These are phyloP conservation scores for Mormyrops attenuatus DNA, from an alignment of 2,797 vertebrate genomes.

Conservation along the genomic window DNA sequence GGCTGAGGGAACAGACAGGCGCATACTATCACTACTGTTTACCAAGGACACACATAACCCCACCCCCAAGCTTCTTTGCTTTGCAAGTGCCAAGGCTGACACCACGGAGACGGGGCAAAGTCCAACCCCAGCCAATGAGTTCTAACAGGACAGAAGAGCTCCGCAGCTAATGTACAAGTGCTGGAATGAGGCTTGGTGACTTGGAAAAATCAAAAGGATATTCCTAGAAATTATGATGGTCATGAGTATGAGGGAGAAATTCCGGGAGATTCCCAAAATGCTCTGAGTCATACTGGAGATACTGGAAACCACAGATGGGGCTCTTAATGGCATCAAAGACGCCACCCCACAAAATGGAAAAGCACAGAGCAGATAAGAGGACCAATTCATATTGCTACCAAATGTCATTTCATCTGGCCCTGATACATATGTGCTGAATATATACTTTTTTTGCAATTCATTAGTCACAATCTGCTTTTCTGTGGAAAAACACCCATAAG, in stretches of 20 bases:
- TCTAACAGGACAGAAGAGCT: constrained; percentile 46
- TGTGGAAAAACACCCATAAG: not conserved
- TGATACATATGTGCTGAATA: not conserved
- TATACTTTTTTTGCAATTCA: not conserved
- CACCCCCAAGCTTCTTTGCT: not conserved
- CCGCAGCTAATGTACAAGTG: constrained; percentile 32
- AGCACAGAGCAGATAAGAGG: not conserved
- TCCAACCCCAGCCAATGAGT: constrained; percentile 40
- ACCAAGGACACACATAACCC: constrained; percentile 60
- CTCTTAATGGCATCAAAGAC: not conserved
- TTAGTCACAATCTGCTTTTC: not conserved
- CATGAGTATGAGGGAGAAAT: not conserved
- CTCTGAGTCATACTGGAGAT: not conserved
- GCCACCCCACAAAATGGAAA: not conserved
- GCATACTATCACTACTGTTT: constrained; percentile 68
- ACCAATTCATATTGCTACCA: not conserved
- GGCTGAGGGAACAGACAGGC: constrained; percentile 62
- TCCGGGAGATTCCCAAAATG: not conserved
- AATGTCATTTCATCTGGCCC: not conserved
- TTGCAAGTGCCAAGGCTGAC: constrained; percentile 51
- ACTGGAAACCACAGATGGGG: not conserved
- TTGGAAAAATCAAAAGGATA: not conserved
- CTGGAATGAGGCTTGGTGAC: constrained; percentile 4
- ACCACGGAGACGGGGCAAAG: constrained; percentile 66
- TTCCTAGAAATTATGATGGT: not conserved